Evolutionary conservation across 2,888 invertebrate species (phyloP), one percentile per base, ranked within the genome.

Genomic region (Actias luna): DNA sequence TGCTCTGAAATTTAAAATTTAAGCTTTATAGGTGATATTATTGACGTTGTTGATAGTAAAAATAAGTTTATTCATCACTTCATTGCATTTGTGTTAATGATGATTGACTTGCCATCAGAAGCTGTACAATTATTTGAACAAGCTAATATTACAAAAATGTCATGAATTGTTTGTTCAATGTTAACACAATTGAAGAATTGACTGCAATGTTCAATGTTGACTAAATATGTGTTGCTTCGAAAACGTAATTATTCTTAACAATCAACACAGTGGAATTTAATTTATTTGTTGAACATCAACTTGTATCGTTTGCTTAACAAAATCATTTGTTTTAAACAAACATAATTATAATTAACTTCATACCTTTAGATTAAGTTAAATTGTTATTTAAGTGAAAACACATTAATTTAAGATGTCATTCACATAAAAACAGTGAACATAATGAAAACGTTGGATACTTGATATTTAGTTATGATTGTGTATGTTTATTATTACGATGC

Each of bases 1-100:
- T 75, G 63, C 78, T 79, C 91, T 92, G 90, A 55, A 55, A 55
- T 29, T 12, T n/a, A 55, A 55, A 55, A 55, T 55, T n/a, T n/a
- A 25, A 29, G n/a, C 5, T 7, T 8, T 42, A 18, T 42, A 42
- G n/a, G 7, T 14, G 3, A 1, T n/a, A 39, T 14, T 39, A 39
- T 5, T n/a, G n/a, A n/a, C n/a, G n/a, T n/a, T n/a, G n/a, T n/a
- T n/a, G n/a, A n/a, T n/a, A n/a, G n/a, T n/a, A n/a, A n/a, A n/a
- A n/a, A n/a, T n/a, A n/a, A n/a, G n/a, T n/a, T n/a, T n/a, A n/a
- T n/a, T n/a, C n/a, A n/a, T n/a, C n/a, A n/a, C n/a, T n/a, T n/a
- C n/a, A n/a, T n/a, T n/a, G n/a, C n/a, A n/a, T n/a, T n/a, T n/a
- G n/a, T n/a, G n/a, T n/a, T n/a, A n/a, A n/a, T n/a, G n/a, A n/a